Evolutionary conservation across 2,113 vertebrate species (phyloP), one percentile per base, ranked within the genome.

Genomic region (Ceuthmochares aereus): DNA sequence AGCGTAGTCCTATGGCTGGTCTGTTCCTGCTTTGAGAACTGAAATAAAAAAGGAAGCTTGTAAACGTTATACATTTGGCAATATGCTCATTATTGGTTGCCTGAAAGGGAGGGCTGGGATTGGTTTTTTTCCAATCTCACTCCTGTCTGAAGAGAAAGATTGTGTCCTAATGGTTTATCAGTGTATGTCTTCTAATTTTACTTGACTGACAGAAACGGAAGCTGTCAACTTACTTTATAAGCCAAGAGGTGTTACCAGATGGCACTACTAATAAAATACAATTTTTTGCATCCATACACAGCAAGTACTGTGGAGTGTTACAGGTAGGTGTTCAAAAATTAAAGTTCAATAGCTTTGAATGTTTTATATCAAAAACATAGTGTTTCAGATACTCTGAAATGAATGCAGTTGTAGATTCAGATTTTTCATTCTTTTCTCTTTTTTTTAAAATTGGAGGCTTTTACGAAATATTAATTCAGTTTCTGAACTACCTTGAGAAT

Each of bases 31-130:
- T 60, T 95, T 90, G 58, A 83, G 90, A 92, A 68, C 52, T 56
- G 60, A 93, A 88, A 75, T 78, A 70, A 70, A 81, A 91, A 91
- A 84, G 43, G 74, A 79, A 94, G 81, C 72, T 56, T 79, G 81
- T 62, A 95, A 92, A 97, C 54, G 47, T 90, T 87, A 74, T 27
- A 74, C 36, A 7, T 89, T 77, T 64, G 75, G 63, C 52, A 95
- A 88, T 69, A 30, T 43, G 36, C 22, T 22, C 10, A 49, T 54
- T 94, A 70, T 63, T 70, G 25, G 22, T 86, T 79, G 34, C 58
- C 49, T 69, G 43, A 88, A 69, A 29, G 75, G 40, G 58, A 64
- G 12, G 34, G 14, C 16, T 23, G 19, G 18, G 52, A 54, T 29
- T 51, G 23, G 6, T 12, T 32, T 83, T 40, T 45, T 83, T 49